phyloP scores from a whole-genome alignment of 2,113 vertebrate species.

The Cyprinus carpio region DNA sequence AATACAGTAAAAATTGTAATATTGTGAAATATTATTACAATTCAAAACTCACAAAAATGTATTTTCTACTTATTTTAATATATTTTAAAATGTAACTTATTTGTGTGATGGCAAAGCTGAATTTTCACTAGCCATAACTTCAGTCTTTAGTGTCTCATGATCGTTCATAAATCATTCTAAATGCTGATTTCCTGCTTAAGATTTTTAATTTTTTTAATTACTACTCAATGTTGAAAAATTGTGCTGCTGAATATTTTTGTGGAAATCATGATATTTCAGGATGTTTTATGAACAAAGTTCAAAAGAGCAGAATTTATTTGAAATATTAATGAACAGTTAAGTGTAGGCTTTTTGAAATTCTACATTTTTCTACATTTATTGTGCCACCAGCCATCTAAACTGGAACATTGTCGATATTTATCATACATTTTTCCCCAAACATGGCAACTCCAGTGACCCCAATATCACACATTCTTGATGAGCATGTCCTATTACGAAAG shows the following conservation, averaged over 20 bases:
- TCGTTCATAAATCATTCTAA: not conserved
- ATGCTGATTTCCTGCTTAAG: no score
- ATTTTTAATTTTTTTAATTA: no score
- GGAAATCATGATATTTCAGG: no score
- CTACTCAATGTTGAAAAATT: conserved; percentile 28
- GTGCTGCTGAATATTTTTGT: no score
- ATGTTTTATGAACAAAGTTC: no score
- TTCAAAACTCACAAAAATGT: no score
- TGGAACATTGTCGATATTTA: conserved; percentile 13
- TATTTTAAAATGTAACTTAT: no score
- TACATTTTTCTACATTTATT: not conserved
- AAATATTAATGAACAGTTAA: no score
- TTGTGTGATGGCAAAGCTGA: not conserved
- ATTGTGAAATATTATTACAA: no score
- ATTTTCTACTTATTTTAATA: no score
- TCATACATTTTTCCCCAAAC: not conserved
- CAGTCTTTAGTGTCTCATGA: conserved; percentile 16
- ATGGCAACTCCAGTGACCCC: conserved; percentile 30
- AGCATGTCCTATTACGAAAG: not conserved
- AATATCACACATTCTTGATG: not conserved
- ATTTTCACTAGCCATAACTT: not conserved
- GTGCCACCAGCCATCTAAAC: not conserved
- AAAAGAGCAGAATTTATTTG: no score
- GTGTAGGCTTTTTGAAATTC: not conserved
- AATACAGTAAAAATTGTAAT: no score